Conservation (phyloP, 2,113 vertebrate species). For the Rhynchomys soricoides region DNA sequence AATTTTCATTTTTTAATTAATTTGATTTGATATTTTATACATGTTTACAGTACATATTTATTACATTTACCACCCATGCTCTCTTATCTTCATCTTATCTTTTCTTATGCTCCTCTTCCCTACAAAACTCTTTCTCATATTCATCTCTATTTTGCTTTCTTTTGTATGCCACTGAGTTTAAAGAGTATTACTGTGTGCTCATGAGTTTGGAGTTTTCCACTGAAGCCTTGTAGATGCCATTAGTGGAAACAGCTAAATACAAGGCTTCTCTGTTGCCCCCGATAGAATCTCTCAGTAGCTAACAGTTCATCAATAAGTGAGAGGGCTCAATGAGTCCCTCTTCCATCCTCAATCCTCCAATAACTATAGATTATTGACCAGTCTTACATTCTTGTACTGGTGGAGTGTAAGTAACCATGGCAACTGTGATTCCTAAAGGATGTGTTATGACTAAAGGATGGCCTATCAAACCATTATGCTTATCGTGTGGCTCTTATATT, state of each 20-base stretch:
- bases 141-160: too few relatives aligned
- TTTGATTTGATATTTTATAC: not conserved
- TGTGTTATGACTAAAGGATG: not conserved
- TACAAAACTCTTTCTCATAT: not conserved
- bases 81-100: not conserved
- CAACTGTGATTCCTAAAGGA: not conserved
- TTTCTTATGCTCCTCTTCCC: not conserved
- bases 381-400: not conserved
- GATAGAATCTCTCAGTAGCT: not conserved
- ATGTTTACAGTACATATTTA: not conserved
- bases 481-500: not conserved
- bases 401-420: not conserved
- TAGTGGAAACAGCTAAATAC: not conserved
- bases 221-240: not conserved
- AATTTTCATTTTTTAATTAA: not conserved
- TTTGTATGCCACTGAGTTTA: not conserved
- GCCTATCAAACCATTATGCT: not conserved
- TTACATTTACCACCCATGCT: not conserved
- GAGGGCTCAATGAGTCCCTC: not conserved
- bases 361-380: not conserved
- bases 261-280: not conserved
- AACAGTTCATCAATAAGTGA: not conserved
- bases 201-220: not conserved
- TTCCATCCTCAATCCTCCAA: not conserved
- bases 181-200: too few relatives aligned